Evolutionary conservation across 2,888 invertebrate genomes (phyloP).

Genomic region (Lasioglossum leucozonium): DNA sequence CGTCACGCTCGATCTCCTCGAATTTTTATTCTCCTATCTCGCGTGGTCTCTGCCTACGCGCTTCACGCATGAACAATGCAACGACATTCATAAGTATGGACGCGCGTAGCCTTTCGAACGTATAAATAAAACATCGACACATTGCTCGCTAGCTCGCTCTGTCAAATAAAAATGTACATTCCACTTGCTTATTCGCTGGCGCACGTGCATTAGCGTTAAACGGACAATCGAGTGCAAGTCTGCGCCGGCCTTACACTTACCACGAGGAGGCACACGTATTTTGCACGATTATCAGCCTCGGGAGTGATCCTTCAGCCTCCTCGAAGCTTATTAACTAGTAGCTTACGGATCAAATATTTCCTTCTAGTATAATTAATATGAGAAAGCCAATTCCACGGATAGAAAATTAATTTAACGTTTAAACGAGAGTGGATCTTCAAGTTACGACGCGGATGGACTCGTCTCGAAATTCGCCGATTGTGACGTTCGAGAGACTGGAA

Average conservation of each 20-base stretch:
- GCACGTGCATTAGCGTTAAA: constrained; percentile 22
- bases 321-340: background rate
- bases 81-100: constrained; percentile 27
- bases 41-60: constrained; percentile 41
- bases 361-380: background rate
- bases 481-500: background rate
- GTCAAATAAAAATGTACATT: constrained; percentile 55
- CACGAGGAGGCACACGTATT: constrained; percentile 54
- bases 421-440: background rate
- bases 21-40: constrained; percentile 43
- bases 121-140: constrained; percentile 61
- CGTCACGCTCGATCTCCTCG: constrained; percentile 43
- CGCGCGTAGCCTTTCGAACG: constrained; percentile 49
- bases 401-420: background rate
- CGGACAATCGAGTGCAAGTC: constrained; percentile 33
- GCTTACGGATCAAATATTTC: background rate
- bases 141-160: constrained; percentile 44
- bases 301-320: background rate
- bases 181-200: constrained; percentile 37
- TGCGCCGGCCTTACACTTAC: constrained; percentile 54
- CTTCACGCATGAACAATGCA: constrained; percentile 59
- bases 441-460: background rate
- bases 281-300: constrained; percentile 21
- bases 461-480: background rate
- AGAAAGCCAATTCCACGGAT: background rate